Evolutionary conservation across 1,140 invertebrate genomes (phyloP).

Genomic region (Oscheius sp.): DNA sequence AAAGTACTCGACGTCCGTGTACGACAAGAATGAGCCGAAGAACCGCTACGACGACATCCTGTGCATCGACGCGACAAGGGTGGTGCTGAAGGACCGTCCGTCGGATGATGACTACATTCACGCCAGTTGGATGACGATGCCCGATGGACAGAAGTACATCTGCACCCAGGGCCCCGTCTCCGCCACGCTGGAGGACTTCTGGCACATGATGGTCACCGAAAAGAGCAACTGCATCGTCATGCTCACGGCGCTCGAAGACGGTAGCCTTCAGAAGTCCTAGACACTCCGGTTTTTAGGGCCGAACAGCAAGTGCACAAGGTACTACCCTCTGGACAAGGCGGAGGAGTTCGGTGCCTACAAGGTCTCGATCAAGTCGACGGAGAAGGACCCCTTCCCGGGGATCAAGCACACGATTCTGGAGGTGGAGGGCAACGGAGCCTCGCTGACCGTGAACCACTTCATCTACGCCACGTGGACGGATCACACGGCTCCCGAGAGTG

Average conservation of each 20-base stretch:
- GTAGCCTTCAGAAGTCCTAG: background rate
- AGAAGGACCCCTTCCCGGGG: background rate
- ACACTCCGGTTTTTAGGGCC: background rate
- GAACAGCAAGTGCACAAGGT: background rate
- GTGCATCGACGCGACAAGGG: constrained; percentile 30
- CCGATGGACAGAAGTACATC: constrained; percentile 25
- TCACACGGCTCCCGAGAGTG: constrained; percentile 17
- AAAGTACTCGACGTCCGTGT: background rate
- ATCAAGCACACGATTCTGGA: background rate
- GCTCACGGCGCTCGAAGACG: constrained; percentile 1
- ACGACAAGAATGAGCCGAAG: constrained; percentile 15
- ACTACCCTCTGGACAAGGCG: background rate
- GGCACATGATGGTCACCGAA: constrained; percentile 34
- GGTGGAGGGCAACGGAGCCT: background rate
- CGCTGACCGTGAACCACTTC: constrained; percentile 12
- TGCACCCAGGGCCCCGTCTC: constrained; percentile 29
- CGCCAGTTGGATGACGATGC: constrained; percentile 25
- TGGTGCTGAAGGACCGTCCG: constrained; percentile 19
- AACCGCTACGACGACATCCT: constrained; percentile 35
- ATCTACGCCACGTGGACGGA: constrained; percentile 31
- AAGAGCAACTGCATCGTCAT: constrained; percentile 29
- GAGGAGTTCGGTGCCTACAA: background rate
- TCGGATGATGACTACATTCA: constrained; percentile 29
- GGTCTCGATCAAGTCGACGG: background rate
- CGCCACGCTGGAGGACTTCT: constrained; percentile 31